Base-by-base conservation (phyloP, 2,888 invertebrate species). In the Taenaris catops region DNA sequence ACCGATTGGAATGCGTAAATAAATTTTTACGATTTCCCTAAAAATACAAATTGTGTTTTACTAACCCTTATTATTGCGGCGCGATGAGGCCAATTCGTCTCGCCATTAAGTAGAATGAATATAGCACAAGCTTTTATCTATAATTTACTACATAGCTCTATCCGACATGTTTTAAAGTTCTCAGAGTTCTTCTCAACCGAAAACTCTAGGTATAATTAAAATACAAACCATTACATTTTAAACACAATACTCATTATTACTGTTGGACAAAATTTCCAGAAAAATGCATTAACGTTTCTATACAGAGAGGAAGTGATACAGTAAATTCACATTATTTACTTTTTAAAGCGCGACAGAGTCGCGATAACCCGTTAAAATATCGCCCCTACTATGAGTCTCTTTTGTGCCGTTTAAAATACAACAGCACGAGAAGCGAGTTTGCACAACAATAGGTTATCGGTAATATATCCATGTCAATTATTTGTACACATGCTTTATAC, bases 261-360 rank as follows among this genome's bases (percentile, higher is more conserved):
- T 16, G 21, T 31, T 6, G 29, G 8, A 9, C 9, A 14, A 31
- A 31, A 29, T 14, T 12, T 20, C 8, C 20, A 16, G 27, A 12
- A 26, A 35, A 32, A 35, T 35, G 39, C 37, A 37, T 39, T 37
- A 39, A 26, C 32, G 20, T 8, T 20, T 27, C 31, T 34, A 25
- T 28, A 38, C 25, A 35, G 20, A 20, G 34, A 20, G 37, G 41
- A 38, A 35, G 41, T 41, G 41, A 40, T 38, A 33, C 34, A 28
- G 24, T 44, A 35, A 41, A 38, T 34, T 38, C 23, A 21, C 28
- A 41, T 44, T 41, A 35, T 33, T 33, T 44, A 35, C 19, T 41
- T 38, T 41, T 26, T 31, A 37, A 37, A 21, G 25, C 24, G 21
- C 28, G 34, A 37, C 40, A 29, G 11, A 18, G 14, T 26, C 14